Evolutionary conservation across 2,888 invertebrate species (phyloP), one percentile per base, ranked within the genome.

Genomic region (Automeris io): DNA sequence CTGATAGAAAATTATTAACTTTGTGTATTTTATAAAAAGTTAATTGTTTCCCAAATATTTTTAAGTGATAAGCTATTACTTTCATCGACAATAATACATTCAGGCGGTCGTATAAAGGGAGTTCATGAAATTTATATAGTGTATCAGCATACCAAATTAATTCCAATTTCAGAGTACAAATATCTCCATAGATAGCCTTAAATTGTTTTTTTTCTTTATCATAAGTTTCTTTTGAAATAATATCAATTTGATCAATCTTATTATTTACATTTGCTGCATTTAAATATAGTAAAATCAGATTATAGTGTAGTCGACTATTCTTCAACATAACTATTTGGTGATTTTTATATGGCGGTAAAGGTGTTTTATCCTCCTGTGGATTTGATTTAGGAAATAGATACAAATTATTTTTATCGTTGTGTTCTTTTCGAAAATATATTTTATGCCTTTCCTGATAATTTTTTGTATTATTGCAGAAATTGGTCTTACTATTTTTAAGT

Each of bases 401-500:
- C 4, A 16, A 8, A 1, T 37, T 5, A 7, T 18, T 32, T 18
- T 11, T 37, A 5, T 16, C 7, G 11, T 23, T 37, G 3, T 2
- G 22, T 11, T 32, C 9, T 18, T 18, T 7, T 23, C 5, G 9
- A 18, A 7, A 43, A 3, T 43, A 35, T 8, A 37, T 43, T 7
- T 33, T 11, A 5, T 37, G 35, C 11, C 39, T 41, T 23, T 43
- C 22, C 12, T 35, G 25, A 7, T 24, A 21, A 36, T 3, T 11
- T 7, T n/a, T 35, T 26, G 16, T 29, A 24, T 46, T 40, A 34
- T 3, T 11, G 8, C 36, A 25, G n/a, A 13, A 22, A 11, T 40
- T n/a, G n/a, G n/a, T n/a, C n/a, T n/a, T n/a, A n/a, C n/a, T 37
- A 13, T 40, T 44, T 32, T 43, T 23, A 18, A 37, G 37, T 12